Percentiles rank a stretch among this genome's conserved stretches.
These are phyloP conservation scores for Eremophila alpestris DNA, from an alignment of 2,797 vertebrate species.

Conservation along the genomic window DNA sequence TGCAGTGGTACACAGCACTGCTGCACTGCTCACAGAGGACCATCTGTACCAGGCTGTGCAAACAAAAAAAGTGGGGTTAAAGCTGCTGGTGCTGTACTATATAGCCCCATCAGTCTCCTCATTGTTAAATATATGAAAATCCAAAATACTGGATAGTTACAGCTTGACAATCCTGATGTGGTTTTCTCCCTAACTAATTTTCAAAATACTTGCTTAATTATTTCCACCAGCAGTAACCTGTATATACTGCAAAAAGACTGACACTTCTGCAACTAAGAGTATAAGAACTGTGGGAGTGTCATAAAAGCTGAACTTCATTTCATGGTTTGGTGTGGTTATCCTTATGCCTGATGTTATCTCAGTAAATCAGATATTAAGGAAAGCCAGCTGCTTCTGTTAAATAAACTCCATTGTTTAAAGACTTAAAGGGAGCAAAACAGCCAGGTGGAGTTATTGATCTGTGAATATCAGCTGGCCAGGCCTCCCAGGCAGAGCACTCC, in stretches of 20 bases:
- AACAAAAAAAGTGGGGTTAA: not conserved
- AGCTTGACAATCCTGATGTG: not conserved
- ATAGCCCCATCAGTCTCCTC: not conserved
- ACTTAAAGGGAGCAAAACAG: slow-evolving; percentile 13
- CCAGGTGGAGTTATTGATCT: slow-evolving; percentile 70
- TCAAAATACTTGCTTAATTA: not conserved
- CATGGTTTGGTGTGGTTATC: not conserved
- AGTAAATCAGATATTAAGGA: slow-evolving; percentile 21
- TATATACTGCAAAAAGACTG: not conserved
- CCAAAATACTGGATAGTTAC: not conserved
- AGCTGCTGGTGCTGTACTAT: not conserved
- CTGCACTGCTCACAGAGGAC: not conserved
- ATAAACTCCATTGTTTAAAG: slow-evolving; percentile 46
- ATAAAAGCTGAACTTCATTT: not conserved
- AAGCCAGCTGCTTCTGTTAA: slow-evolving; percentile 46
- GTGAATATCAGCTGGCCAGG: slow-evolving; percentile 38
- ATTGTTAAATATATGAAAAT: not conserved
- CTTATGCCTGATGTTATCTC: not conserved
- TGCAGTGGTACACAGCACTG: not conserved
- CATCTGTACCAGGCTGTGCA: not conserved
- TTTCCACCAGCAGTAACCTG: not conserved
- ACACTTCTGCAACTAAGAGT: not conserved
- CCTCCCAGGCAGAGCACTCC: not conserved
- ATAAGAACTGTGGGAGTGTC: not conserved
- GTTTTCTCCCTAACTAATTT: not conserved